These are phyloP conservation scores for Pithys albifrons DNA, from an alignment of 2,113 vertebrate genomes.

Conservation along the genomic window DNA sequence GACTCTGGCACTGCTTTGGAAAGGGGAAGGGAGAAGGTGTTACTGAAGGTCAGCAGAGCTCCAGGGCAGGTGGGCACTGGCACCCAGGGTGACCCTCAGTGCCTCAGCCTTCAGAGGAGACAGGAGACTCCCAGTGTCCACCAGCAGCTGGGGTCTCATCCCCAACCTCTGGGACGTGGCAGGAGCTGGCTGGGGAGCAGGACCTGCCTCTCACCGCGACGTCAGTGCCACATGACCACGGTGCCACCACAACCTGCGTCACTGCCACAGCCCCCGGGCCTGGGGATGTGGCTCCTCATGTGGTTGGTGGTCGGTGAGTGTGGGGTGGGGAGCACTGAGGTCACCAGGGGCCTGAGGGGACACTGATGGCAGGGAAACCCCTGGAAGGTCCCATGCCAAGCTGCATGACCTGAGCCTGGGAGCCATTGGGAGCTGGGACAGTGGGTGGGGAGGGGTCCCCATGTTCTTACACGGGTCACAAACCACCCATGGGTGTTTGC, in stretches of 20 bases:
- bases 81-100: background rate
- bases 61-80: background rate
- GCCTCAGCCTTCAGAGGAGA: background rate
- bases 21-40: background rate
- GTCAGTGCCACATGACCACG: background rate
- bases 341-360: background rate
- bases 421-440: background rate
- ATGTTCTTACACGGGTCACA: background rate
- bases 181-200: background rate
- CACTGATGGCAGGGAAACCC: background rate
- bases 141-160: background rate
- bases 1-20: background rate
- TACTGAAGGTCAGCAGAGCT: background rate
- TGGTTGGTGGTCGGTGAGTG: accelerated
- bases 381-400: background rate
- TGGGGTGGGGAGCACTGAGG: accelerated
- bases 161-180: accelerated
- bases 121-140: accelerated
- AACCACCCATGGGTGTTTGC: accelerated
- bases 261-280: background rate
- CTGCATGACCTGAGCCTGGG: background rate
- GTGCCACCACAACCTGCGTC: background rate
- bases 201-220: accelerated
- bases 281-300: background rate
- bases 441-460: accelerated